Evolutionary conservation across 2,797 vertebrate species (phyloP).

Genomic region (Dromococcyx pavoninus): DNA sequence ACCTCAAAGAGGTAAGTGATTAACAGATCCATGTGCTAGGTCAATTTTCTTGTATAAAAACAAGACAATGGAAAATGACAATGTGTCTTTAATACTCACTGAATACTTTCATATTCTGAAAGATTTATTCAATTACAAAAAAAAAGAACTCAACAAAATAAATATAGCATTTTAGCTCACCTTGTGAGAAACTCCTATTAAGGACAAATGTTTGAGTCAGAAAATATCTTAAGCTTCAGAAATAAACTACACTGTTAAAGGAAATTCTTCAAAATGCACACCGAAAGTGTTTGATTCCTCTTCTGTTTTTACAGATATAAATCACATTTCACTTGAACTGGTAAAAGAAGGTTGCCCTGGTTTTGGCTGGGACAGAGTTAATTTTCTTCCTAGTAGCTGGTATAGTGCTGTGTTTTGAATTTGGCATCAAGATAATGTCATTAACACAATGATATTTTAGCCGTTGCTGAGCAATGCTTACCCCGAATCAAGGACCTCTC

Average conservation of each 20-base stretch:
- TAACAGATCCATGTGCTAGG: not conserved
- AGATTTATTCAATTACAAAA: not conserved
- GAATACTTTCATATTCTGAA: slow-evolving; percentile 1
- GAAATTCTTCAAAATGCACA: slow-evolving; percentile 5
- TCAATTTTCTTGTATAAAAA: not conserved
- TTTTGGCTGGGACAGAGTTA: too few relatives aligned
- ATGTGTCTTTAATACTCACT: not conserved
- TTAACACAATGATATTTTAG: too few relatives aligned
- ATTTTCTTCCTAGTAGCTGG: too few relatives aligned
- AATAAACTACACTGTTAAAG: slow-evolving; percentile 23
- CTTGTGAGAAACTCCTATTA: slow-evolving; percentile 50
- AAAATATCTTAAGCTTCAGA: slow-evolving; percentile 54
- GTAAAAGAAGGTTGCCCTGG: not conserved
- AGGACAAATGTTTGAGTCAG: slow-evolving; percentile 34
- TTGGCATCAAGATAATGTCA: too few relatives aligned
- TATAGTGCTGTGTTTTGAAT: too few relatives aligned
- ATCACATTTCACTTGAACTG: not conserved
- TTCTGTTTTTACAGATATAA: slow-evolving; percentile 50
- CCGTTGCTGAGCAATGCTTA: too few relatives aligned
- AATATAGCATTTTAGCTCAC: slow-evolving; percentile 16
- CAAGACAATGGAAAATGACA: not conserved
- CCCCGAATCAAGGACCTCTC: too few relatives aligned
- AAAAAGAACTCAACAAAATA: not conserved
- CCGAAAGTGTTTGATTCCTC: not conserved
- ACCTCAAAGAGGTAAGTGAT: not conserved